These are phyloP conservation scores for Semaprochilodus insignis DNA, from an alignment of 2,797 vertebrate species.

Conservation along the genomic window DNA sequence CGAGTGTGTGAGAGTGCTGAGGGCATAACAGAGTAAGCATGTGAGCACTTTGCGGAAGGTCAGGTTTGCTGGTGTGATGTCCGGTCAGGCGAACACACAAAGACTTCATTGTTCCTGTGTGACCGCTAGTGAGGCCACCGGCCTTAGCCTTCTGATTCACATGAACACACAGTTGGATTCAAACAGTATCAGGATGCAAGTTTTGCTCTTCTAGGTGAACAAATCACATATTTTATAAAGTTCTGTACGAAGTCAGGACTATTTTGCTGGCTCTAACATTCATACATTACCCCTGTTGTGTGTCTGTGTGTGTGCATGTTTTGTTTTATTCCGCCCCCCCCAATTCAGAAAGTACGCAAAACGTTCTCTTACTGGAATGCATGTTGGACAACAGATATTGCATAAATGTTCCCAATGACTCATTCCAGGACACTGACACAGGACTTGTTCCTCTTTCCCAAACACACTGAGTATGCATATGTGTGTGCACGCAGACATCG, in stretches of 20 bases:
- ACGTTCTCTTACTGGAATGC: background rate
- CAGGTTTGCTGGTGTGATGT: conserved; percentile 2
- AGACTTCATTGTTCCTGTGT: conserved; percentile 44
- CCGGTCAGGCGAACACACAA: conserved; percentile 9
- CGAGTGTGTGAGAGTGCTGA: background rate
- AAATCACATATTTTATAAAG: no score
- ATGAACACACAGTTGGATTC: background rate
- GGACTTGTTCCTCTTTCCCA: no score
- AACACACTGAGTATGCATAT: no score
- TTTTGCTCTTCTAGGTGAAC: no score
- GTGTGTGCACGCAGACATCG: no score
- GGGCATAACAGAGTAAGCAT: conserved; percentile 3
- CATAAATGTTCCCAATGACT: background rate
- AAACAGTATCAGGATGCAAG: no score
- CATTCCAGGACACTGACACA: background rate
- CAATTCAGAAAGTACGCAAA: no score
- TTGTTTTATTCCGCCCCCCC: no score
- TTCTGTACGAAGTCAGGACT: no score
- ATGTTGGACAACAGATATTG: background rate
- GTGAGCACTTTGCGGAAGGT: conserved; percentile 14
- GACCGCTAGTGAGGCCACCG: conserved; percentile 10
- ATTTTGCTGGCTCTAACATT: no score
- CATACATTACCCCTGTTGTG: no score
- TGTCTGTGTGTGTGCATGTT: no score
- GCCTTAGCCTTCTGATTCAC: conserved; percentile 7